Base-by-base conservation (phyloP, 1,140 invertebrate species). In the Bombus breviceps region DNA sequence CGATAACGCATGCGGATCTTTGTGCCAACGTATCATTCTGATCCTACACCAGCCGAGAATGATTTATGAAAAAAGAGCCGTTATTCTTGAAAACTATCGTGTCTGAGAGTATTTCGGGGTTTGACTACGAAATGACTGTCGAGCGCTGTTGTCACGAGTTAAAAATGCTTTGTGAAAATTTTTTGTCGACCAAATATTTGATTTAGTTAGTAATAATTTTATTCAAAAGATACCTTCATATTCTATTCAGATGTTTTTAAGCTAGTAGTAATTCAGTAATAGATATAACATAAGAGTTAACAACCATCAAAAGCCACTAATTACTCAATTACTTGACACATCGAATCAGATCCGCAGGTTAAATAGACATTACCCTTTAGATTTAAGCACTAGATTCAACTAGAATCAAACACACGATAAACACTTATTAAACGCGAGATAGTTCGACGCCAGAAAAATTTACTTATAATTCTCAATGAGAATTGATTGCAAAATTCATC, bases 11-110 rank as follows among this genome's bases (percentile, higher is more conserved):
- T n/a, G 64, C 25, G 64, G 68, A 83, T 87, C 85, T 81, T 91
- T 87, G 74, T 78, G 81, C 82, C 86, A 89, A 91, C 84, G 85
- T 92, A 92, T 92, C 91, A 87, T 85, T 92, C 88, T 89, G 89
- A 92, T 25, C 1, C 25, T 22, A 28, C 28, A 15, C 32, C 18
- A 78, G 9, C 1, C 28, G n/a, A 64, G 32, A 25, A 77, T 32
- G 13, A 25, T 77, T 34, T 75, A 53, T 34, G n/a, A 75, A 18
- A 62, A n/a, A n/a, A 62, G 22, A 62, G 28, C 9, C 28, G 28
- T 28, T 62, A 28, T 66, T 32, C n/a, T 34, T 66, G 64, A 32
- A 34, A 66, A 66, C 32, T 8, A 34, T 3, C 15, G 8, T 15
- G 5, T 66, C 32, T 6, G 6, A 8, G 32, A 34, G 15, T 66